These are phyloP conservation scores for Hoplostethus atlanticus DNA, from an alignment of 2,797 vertebrate species.

Conservation along the genomic window DNA sequence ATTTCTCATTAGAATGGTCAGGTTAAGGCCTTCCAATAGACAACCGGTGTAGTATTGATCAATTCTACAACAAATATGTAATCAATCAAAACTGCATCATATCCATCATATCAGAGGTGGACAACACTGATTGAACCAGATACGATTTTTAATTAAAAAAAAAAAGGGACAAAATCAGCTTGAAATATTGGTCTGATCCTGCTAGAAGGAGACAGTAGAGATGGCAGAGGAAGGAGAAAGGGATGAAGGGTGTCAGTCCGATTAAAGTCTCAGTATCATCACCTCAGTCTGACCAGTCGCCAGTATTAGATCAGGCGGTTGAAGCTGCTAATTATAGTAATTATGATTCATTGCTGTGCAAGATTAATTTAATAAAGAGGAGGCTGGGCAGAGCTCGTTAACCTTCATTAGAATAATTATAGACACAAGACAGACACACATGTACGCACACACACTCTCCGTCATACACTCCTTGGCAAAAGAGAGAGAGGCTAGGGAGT, in stretches of 20 bases:
- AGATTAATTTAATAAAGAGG: constrained; percentile 97
- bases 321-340: constrained; percentile 93
- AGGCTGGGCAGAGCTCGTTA: constrained; percentile 90
- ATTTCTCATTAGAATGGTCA: not conserved
- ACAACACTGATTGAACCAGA: no score
- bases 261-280: constrained; percentile 33
- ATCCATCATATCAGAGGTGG: not conserved
- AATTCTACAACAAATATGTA: no score
- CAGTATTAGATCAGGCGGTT: constrained; percentile 61
- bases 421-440: constrained; percentile 59
- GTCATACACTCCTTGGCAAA: not conserved
- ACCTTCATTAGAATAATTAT: constrained; percentile 96
- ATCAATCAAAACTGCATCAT: not conserved
- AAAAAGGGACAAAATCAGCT: not conserved
- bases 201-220: not conserved
- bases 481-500: constrained; percentile 14
- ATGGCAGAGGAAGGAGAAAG: not conserved
- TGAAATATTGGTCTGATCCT: not conserved
- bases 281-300: constrained; percentile 46
- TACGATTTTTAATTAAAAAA: no score
- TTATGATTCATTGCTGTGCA: constrained; percentile 93
- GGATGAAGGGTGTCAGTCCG: constrained; percentile 24
- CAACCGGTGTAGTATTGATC: not conserved
- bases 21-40: no score
- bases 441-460: constrained; percentile 14